Evolutionary conservation across 2,888 invertebrate genomes (phyloP).

Genomic region (Tetramorium bicarinatum): DNA sequence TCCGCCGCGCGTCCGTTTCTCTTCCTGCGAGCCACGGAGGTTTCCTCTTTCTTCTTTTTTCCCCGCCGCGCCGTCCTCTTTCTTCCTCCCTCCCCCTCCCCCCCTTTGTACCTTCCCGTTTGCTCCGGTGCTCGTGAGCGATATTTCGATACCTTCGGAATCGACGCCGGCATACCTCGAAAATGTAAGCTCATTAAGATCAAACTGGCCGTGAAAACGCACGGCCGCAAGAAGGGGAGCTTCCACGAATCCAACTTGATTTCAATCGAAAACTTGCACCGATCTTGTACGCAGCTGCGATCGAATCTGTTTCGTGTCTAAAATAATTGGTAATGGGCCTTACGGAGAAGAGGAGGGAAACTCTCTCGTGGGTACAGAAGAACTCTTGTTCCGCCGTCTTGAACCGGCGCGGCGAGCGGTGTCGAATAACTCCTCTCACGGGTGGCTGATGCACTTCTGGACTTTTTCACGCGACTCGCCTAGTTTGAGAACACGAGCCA

Average conservation of each 20-base stretch:
- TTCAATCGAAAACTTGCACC: neutral
- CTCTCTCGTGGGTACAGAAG: slow-evolving; percentile 53
- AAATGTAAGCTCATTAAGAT: neutral
- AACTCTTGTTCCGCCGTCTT: slow-evolving; percentile 67
- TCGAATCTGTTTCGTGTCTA: slow-evolving; percentile 8
- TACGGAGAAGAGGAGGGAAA: slow-evolving; percentile 1
- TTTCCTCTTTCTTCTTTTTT: slow-evolving; percentile 26
- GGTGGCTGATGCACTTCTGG: slow-evolving; percentile 57
- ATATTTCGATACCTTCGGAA: slow-evolving; percentile 41
- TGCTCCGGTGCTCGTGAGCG: slow-evolving; percentile 24
- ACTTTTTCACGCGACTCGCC: slow-evolving; percentile 63
- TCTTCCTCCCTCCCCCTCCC: slow-evolving; percentile 58
- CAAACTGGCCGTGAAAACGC: slow-evolving; percentile 10
- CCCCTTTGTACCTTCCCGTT: slow-evolving; percentile 65
- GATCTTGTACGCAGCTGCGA: neutral
- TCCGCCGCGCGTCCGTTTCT: slow-evolving; percentile 9
- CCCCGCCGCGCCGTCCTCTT: neutral
- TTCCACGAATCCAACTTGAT: neutral
- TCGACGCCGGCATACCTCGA: slow-evolving; percentile 4
- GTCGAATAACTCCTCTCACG: slow-evolving; percentile 62
- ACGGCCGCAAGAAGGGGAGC: neutral
- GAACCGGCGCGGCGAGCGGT: slow-evolving; percentile 46
- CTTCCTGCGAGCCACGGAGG: slow-evolving; percentile 10
- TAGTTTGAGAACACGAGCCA: slow-evolving; percentile 62
- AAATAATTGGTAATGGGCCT: neutral